Evolutionary conservation across 2,888 invertebrate genomes (phyloP), one percentile per base, ranked within the genome.

Genomic region (Epicampocera succincta): DNA sequence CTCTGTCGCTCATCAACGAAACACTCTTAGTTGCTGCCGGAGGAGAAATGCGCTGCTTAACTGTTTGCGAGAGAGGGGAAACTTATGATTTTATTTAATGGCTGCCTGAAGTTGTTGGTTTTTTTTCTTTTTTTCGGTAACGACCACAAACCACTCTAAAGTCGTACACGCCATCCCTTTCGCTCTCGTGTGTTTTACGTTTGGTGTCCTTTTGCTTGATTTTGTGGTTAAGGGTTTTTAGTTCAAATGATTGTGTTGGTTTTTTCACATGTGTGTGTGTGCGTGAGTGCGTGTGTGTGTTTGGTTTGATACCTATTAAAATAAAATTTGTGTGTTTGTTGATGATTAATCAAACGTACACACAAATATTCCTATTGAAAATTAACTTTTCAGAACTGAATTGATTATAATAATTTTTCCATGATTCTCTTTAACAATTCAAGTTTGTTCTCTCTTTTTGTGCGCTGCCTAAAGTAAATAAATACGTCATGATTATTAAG

Each of bases 371-470:
- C 33, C 33, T 33, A 82, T 82, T 71, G 78, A 71, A 82, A 78
- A 82, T 82, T 82, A 82, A 82, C 82, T 82, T 82, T 78, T 82
- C 74, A 78, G 78, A 78, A 75, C 25, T 38, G 75, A 82, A 78
- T 78, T 78, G 78, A 82, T 82, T 78, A 78, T 78, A 48, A 38
- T 65, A 56, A 74, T 63, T 42, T 2, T 33, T 33, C 9, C 33
- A 33, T 9, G 8, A 5, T 60, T 69, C 25, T 15, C 15, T 8
- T 29, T 44, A 9, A 6, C 8, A 21, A 56, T 25, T 29, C 17
- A 12, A 8, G 1, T 61, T 40, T 17, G 6, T 54, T 48, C 33
- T 48, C 19, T 15, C 25, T 5, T 11, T 12, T 9, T 61, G 25
- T 29, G 38, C 0, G 3, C 33, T 9, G 42, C 40, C 12, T 13